A percentile compares a stretch with the other conserved stretches of the same genome.
phyloP scores from a whole-genome alignment of 1,140 invertebrate genomes.

The Lasioglossum baleicum region DNA sequence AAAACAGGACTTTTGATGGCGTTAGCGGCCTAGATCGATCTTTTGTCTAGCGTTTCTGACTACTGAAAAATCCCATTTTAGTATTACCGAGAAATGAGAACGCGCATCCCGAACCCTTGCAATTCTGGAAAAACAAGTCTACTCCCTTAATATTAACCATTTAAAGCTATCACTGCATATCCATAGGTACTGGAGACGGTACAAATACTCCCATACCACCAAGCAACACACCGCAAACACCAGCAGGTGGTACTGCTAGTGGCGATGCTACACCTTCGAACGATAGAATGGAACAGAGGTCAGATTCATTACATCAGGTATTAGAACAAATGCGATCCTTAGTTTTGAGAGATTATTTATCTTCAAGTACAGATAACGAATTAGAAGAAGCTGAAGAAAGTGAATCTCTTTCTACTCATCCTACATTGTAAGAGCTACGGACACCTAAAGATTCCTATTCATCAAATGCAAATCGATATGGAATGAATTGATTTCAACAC shows the following conservation, averaged over 20 bases:
- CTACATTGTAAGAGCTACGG: conserved; percentile 61
- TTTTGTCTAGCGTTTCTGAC: too few relatives aligned
- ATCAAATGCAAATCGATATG: conserved; percentile 57
- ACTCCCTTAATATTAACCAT: background rate
- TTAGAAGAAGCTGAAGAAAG: conserved; percentile 67
- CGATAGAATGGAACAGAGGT: conserved; percentile 70
- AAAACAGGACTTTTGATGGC: too few relatives aligned
- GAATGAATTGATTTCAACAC: conserved; percentile 30
- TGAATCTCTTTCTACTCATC: conserved; percentile 67
- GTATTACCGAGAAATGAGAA: too few relatives aligned
- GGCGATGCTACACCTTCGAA: conserved; percentile 75
- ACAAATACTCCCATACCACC: conserved; percentile 76
- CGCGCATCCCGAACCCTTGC: too few relatives aligned
- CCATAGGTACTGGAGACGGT: conserved; percentile 69
- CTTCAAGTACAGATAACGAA: conserved; percentile 71
- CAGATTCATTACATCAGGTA: conserved; percentile 77
- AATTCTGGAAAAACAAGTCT: too few relatives aligned
- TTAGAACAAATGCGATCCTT: conserved; percentile 79
- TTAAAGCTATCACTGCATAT: conserved; percentile 13
- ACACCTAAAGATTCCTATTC: conserved; percentile 47
- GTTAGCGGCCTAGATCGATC: too few relatives aligned
- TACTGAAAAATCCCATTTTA: too few relatives aligned
- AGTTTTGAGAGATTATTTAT: conserved; percentile 70
- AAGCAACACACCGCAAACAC: conserved; percentile 79
- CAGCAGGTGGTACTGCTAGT: conserved; percentile 75